phyloP scores from a whole-genome alignment of 1,140 invertebrate genomes.

The Drosophila setifemur region DNA sequence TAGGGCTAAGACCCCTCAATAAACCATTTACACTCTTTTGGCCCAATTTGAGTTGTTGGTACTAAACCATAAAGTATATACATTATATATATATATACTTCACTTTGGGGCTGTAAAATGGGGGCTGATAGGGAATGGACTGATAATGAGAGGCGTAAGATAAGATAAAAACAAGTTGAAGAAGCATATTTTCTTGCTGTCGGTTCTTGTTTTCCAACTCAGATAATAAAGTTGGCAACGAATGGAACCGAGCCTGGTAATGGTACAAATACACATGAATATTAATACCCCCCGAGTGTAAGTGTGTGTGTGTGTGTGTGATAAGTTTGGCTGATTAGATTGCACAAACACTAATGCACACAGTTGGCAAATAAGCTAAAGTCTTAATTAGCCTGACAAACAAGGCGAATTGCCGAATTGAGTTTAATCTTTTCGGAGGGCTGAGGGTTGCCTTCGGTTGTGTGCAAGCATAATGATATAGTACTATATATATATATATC shows the following conservation, averaged over 20 bases:
- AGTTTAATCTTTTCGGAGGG: slow-evolving; percentile 42
- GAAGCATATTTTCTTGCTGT: slow-evolving; percentile 20
- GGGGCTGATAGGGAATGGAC: slow-evolving; percentile 12
- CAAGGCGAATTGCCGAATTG: slow-evolving; percentile 67
- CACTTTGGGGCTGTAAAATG: slow-evolving; percentile 9
- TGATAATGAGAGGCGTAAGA: slow-evolving; percentile 13
- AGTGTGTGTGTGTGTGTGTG: slow-evolving; percentile 22
- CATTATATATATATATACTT: slow-evolving; percentile 1
- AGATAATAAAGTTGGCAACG: slow-evolving; percentile 64
- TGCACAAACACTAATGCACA: slow-evolving; percentile 46
- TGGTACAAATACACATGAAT: slow-evolving; percentile 37
- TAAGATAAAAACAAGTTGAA: slow-evolving; percentile 30
- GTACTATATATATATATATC: slow-evolving; percentile 14
- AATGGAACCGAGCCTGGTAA: background rate
- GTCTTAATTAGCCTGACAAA: slow-evolving; percentile 75
- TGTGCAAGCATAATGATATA: slow-evolving; percentile 6
- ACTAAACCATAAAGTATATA: no score
- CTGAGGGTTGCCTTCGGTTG: background rate
- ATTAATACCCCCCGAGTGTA: slow-evolving; percentile 22
- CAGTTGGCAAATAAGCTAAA: slow-evolving; percentile 26
- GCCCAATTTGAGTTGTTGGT: slow-evolving; percentile 15
- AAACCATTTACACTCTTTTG: slow-evolving; percentile 24
- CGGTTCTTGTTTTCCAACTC: slow-evolving; percentile 3
- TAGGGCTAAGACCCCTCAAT: slow-evolving; percentile 3
- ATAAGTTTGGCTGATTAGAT: slow-evolving; percentile 72